Evolutionary conservation across 2,113 vertebrate genomes (phyloP).

Genomic region (Chloroceryle aenea): DNA sequence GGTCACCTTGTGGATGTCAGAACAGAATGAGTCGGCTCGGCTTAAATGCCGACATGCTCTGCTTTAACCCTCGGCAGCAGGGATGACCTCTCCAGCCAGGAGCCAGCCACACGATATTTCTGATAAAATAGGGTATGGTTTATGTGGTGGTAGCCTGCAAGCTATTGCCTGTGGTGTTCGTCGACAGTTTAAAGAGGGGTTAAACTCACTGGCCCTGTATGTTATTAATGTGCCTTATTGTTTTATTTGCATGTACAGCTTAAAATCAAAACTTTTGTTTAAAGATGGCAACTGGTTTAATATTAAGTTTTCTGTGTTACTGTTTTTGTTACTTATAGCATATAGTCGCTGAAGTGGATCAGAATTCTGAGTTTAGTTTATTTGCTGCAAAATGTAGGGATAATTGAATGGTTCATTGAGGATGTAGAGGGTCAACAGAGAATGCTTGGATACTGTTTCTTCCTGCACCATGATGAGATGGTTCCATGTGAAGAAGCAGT

Average conservation of each 20-base stretch:
- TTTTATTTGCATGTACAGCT: not conserved
- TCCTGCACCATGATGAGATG: rapidly evolving
- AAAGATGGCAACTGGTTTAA: not conserved
- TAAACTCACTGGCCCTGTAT: not conserved
- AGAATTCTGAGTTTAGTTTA: not conserved
- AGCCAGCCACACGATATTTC: not conserved
- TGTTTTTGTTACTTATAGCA: not conserved
- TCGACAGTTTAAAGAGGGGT: not conserved
- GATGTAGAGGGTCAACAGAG: not conserved
- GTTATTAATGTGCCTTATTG: not conserved
- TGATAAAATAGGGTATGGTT: rapidly evolving
- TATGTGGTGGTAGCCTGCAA: not conserved
- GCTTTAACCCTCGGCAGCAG: not conserved
- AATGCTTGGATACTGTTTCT: not conserved
- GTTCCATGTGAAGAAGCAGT: not conserved
- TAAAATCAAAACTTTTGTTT: not conserved
- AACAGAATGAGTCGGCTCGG: not conserved
- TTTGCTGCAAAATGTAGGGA: not conserved
- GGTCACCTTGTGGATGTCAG: not conserved
- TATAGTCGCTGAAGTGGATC: not conserved
- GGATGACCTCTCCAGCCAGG: not conserved
- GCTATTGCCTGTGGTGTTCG: not conserved
- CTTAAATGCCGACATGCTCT: rapidly evolving
- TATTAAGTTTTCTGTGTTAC: not conserved
- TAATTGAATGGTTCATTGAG: not conserved